A percentile compares a stretch with the other conserved stretches of the same genome.
Conservation (phyloP, 2,797 vertebrate genomes). For the Protonibea diacanthus region DNA sequence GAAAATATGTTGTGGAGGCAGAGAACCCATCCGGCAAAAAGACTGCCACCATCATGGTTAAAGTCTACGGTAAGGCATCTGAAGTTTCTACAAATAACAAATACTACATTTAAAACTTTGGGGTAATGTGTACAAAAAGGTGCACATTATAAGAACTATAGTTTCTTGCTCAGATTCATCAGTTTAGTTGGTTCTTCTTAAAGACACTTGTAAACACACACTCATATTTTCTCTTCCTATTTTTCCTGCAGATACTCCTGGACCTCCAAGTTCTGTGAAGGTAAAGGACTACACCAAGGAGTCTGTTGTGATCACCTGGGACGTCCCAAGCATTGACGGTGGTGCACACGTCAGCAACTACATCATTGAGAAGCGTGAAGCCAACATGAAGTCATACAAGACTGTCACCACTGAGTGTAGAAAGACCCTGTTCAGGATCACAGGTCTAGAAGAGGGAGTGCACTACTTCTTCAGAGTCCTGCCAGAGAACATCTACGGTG, state of each 20-base stretch:
- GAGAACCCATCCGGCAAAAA: conserved; percentile 99
- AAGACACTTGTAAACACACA: background rate
- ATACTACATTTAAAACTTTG: background rate
- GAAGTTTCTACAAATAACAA: background rate
- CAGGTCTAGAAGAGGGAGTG: conserved; percentile 91
- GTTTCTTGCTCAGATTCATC: background rate
- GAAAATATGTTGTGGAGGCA: conserved; percentile 97
- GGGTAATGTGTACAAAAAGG: background rate
- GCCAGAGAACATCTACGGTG: conserved; percentile 98
- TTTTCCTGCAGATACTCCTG: conserved; percentile 92
- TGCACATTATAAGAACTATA: background rate
- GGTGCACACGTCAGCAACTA: conserved; percentile 98
- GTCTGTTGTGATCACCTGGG: conserved; percentile 98
- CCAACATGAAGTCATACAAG: conserved; percentile 97
- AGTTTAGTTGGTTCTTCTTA: background rate
- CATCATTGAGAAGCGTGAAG: conserved; percentile 97
- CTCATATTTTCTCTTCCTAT: background rate
- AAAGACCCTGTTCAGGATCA: conserved; percentile 95
- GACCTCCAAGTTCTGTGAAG: conserved; percentile 92
- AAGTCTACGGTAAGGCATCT: conserved; percentile 93
- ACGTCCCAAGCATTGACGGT: conserved; percentile 94
- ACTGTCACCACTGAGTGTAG: conserved; percentile 97
- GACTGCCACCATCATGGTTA: conserved; percentile 92
- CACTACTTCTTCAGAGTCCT: conserved; percentile 98
- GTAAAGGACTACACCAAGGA: conserved; percentile 98